Percentiles rank a stretch among this genome's conserved stretches.
phyloP scores from a whole-genome alignment of 2,113 vertebrate species.

The Paedocypris sp. region DNA sequence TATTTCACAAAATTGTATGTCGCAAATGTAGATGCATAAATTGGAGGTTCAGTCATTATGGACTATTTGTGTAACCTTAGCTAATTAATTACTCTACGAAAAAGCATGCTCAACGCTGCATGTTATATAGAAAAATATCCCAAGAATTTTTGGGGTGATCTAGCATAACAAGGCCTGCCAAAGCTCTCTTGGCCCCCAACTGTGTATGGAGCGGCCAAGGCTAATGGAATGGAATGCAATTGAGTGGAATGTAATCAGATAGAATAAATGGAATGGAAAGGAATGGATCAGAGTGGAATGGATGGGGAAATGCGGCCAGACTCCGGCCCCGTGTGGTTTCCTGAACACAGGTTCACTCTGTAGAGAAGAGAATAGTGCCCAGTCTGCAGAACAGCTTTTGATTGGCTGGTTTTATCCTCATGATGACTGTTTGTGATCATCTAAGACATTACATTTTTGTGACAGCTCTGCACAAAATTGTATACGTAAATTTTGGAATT shows the following conservation, averaged over 20 bases:
- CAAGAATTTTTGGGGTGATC: background rate
- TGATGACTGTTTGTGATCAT: constrained; percentile 5
- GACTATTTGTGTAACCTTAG: too few species aligned
- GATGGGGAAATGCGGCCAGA: background rate
- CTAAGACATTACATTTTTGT: too few species aligned
- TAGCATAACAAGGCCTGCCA: background rate
- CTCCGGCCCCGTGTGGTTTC: constrained; percentile 2
- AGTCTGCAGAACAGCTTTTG: background rate
- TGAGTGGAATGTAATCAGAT: constrained; percentile 13
- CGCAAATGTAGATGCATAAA: too few species aligned
- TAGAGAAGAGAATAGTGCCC: background rate
- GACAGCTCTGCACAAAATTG: too few species aligned
- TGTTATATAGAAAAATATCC: background rate
- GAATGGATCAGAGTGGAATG: constrained; percentile 1
- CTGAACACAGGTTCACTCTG: constrained; percentile 10
- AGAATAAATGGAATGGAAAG: constrained; percentile 17
- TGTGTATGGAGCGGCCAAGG: constrained; percentile 14
- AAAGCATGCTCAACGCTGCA: too few species aligned
- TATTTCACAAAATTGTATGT: too few species aligned
- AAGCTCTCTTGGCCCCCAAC: background rate
- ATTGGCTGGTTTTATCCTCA: background rate
- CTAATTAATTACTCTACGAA: too few species aligned
- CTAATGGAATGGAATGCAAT: constrained; percentile 15
- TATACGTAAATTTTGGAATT: too few species aligned
- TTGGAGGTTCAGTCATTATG: too few species aligned